Evolutionary conservation across 92 coral and sea anemone genomes (phyloP).

Genomic region (Desmophyllum pertusum): DNA sequence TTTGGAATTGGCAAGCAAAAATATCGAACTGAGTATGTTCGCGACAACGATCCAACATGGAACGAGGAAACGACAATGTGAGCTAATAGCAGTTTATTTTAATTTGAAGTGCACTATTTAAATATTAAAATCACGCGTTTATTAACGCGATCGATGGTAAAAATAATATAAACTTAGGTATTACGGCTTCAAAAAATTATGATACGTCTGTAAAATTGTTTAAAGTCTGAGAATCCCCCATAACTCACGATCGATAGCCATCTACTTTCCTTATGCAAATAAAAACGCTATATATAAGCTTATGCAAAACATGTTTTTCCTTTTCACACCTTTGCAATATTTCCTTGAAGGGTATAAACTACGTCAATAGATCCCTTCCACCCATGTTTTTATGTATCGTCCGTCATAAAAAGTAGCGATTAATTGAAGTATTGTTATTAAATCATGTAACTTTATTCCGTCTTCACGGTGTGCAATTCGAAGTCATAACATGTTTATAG

Average conservation of each 20-base stretch:
- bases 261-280: not conserved
- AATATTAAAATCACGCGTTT: no score
- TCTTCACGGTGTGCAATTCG: no score
- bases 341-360: not conserved
- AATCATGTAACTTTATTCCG: not conserved
- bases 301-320: not conserved
- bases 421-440: no score
- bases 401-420: no score
- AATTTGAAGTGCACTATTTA: no score
- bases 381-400: no score
- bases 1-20: conserved; percentile 97
- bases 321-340: not conserved
- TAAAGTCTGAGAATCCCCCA: not conserved
- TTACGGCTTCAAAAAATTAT: not conserved
- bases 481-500: not conserved
- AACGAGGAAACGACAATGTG: conserved; percentile 95
- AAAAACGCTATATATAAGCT: not conserved
- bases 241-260: not conserved
- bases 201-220: not conserved
- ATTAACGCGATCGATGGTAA: no score
- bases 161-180: not conserved
- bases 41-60: conserved; percentile 93
- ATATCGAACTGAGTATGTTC: conserved; percentile 83
- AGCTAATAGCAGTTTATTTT: no score
- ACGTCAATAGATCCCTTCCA: no score